A percentile compares a stretch with the other conserved stretches of the same genome.
These are phyloP conservation scores for Acropternis orthonyx DNA, from an alignment of 2,797 vertebrate species.

Conservation along the genomic window DNA sequence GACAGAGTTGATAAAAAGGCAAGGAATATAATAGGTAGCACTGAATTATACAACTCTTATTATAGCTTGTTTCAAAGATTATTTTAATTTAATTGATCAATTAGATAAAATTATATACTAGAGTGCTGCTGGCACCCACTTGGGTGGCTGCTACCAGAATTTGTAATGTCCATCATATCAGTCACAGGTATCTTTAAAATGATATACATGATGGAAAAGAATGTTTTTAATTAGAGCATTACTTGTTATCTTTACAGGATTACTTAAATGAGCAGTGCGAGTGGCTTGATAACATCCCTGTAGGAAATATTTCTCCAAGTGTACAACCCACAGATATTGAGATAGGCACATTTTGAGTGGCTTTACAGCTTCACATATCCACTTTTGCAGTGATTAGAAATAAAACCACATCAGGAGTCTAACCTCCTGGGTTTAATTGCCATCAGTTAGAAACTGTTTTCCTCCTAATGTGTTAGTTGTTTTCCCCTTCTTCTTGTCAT, in stretches of 20 bases:
- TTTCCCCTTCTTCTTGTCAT: neutral
- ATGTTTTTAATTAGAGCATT: constrained; percentile 9
- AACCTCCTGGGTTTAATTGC: neutral
- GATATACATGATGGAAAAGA: neutral
- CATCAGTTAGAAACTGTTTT: neutral
- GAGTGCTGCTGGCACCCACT: constrained; percentile 5
- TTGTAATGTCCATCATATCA: neutral
- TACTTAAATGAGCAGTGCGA: neutral
- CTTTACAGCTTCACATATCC: neutral
- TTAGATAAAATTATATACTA: constrained; percentile 68
- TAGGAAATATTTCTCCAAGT: neutral
- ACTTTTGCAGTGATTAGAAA: neutral
- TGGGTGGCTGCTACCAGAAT: constrained; percentile 5
- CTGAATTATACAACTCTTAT: constrained; percentile 62
- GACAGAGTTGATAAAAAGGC: constrained; percentile 41
- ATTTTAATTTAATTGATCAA: constrained; percentile 74
- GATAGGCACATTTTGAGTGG: neutral
- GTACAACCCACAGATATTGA: neutral
- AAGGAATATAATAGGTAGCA: constrained; percentile 62
- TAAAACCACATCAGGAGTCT: neutral
- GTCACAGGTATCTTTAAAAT: neutral
- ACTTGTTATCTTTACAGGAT: neutral
- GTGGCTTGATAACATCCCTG: neutral
- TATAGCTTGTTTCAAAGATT: constrained; percentile 67
- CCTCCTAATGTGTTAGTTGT: neutral